Conservation (phyloP, 2,888 invertebrate species). For the Galerucella pusilla region DNA sequence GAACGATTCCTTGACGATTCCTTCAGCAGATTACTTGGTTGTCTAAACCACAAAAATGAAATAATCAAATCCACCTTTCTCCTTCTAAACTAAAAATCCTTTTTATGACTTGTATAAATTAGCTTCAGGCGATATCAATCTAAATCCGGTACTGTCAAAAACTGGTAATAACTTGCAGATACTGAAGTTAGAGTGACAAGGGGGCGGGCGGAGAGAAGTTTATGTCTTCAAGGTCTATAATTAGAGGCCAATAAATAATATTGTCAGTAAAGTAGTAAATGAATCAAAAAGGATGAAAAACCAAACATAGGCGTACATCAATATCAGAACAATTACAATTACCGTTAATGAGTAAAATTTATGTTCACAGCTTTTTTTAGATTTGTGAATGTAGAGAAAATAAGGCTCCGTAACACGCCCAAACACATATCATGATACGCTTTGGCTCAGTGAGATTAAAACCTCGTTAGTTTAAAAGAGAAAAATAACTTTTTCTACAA, state of each 20-base stretch:
- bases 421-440: too few relatives aligned
- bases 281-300: constrained; percentile 51
- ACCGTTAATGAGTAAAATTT: background rate
- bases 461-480: too few relatives aligned
- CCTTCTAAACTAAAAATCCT: too few relatives aligned
- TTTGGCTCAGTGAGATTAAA: too few relatives aligned
- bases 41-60: too few relatives aligned
- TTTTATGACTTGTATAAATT: background rate
- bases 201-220: constrained; percentile 54
- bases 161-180: constrained; percentile 42
- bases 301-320: constrained; percentile 35
- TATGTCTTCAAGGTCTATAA: constrained; percentile 56
- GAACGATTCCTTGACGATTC: too few relatives aligned
- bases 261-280: constrained; percentile 54
- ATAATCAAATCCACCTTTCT: too few relatives aligned
- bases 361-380: background rate
- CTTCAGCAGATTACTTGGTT: too few relatives aligned
- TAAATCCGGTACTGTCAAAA: constrained; percentile 28
- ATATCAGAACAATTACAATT: background rate
- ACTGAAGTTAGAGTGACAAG: constrained; percentile 52
- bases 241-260: constrained; percentile 58
- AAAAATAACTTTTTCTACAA: too few relatives aligned
- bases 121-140: constrained; percentile 4
- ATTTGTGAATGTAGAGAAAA: too few relatives aligned
- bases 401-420: too few relatives aligned